Conservation (phyloP, 2,113 vertebrate species). For the Pontoporia blainvillei region DNA sequence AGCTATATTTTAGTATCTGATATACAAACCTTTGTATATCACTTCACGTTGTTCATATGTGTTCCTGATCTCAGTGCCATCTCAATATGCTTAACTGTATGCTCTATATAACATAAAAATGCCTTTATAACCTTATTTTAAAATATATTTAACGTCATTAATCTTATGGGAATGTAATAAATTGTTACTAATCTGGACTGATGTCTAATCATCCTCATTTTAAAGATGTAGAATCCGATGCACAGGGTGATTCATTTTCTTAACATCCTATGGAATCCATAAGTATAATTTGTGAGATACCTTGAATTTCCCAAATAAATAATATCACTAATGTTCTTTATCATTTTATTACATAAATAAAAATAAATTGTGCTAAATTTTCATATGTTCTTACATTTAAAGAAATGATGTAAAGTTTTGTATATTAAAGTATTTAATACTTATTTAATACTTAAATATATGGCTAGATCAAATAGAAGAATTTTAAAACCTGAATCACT, state of each 20-base stretch:
- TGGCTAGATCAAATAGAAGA: background rate
- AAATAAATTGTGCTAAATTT: background rate
- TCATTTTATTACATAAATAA: background rate
- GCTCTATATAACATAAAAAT: background rate
- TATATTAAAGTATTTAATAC: background rate
- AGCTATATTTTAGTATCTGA: background rate
- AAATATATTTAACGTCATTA: background rate
- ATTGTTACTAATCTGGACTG: background rate
- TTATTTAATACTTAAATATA: background rate
- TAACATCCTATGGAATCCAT: background rate
- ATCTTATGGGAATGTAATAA: background rate
- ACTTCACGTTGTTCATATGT: background rate
- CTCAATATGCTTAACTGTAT: background rate
- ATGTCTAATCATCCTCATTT: constrained; percentile 5
- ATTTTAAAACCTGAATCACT: constrained; percentile 33
- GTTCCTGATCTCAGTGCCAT: background rate
- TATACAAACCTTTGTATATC: background rate
- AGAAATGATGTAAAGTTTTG: background rate
- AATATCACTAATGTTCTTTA: background rate
- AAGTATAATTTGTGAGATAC: background rate
- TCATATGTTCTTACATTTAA: background rate
- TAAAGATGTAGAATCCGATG: background rate
- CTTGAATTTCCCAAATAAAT: constrained; percentile 21
- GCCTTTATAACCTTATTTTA: background rate
- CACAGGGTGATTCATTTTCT: background rate